phyloP scores from a whole-genome alignment of 1,140 invertebrate species.

The Homarus americanus region DNA sequence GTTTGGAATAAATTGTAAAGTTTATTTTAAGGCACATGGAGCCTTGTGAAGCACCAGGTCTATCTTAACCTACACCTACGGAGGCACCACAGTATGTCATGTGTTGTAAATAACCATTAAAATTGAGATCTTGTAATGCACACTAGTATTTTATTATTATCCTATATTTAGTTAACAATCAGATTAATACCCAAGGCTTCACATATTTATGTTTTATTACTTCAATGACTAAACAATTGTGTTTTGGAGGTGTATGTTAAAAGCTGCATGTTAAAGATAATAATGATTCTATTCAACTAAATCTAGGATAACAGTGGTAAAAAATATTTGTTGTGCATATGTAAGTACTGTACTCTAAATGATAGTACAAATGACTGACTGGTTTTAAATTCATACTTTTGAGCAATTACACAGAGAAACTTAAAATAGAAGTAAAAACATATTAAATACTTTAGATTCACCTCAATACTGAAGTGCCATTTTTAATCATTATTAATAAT shows the following conservation, averaged over 20 bases:
- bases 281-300: background rate
- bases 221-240: background rate
- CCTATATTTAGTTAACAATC: background rate
- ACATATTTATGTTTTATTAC: background rate
- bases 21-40: constrained; percentile 1
- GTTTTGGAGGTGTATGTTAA: too few relatives aligned
- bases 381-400: background rate
- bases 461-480: too few relatives aligned
- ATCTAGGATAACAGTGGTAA: background rate
- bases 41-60: constrained; percentile 7
- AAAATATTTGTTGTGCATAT: background rate
- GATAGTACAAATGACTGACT: background rate
- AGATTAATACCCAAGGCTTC: background rate
- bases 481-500: too few relatives aligned
- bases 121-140: background rate
- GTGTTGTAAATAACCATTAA: background rate
- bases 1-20: background rate
- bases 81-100: constrained; percentile 1
- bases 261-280: too few relatives aligned
- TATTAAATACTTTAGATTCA: too few relatives aligned
- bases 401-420: background rate
- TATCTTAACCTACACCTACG: background rate
- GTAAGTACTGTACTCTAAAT: background rate
- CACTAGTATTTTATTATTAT: background rate
- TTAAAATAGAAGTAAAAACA: background rate